Base-by-base conservation (phyloP, 2,797 vertebrate genomes). In the Jordanella pulchra region DNA sequence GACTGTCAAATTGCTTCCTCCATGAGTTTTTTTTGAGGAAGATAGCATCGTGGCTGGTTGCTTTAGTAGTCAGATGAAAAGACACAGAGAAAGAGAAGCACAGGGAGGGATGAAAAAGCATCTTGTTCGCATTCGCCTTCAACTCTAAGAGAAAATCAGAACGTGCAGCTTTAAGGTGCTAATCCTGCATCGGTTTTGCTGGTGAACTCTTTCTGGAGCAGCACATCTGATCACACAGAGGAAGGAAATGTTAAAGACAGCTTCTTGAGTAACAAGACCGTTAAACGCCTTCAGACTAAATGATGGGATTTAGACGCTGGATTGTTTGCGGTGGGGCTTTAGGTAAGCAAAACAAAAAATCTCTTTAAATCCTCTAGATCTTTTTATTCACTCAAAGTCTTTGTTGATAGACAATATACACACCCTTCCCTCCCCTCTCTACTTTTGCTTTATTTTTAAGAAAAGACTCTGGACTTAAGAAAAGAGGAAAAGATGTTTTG, bases 261-360 rank as follows among this genome's bases (percentile, higher is more conserved):
- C 70, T 54, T 11, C 72, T 10, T 6, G 71, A 78, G 30, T 68
- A 74, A 35, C 76, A 58, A n/a, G 65, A 76, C 63, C 32, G 60
- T 15, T 32, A 44, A 45, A 68, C 48, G 54, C 11, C 48, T 79
- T 28, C n/a, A 45, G 81, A 77, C 80, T 86, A 80, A 89, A 91
- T 86, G 86, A 95, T 94, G 93, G 93, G 92, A 79, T 93, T 96
- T 78, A 94, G 85, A 77, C 93, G 91, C 45, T 96, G 94, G 95
- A 84, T 95, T 80, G 87, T 94, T 58, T 96, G 95, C 78, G 94
- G 95, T 48, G 90, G 91, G 60, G 66, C 89, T 65, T 77, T 95
- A 44, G 95, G 95, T 96, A 93, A 95, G 95, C 60, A 78, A 77
- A 51, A 2, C 18, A 1, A 35, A 23, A 1, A n/a, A 54, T 35